Evolutionary conservation across 2,888 invertebrate species (phyloP).

Genomic region (Nephrotoma flavescens): DNA sequence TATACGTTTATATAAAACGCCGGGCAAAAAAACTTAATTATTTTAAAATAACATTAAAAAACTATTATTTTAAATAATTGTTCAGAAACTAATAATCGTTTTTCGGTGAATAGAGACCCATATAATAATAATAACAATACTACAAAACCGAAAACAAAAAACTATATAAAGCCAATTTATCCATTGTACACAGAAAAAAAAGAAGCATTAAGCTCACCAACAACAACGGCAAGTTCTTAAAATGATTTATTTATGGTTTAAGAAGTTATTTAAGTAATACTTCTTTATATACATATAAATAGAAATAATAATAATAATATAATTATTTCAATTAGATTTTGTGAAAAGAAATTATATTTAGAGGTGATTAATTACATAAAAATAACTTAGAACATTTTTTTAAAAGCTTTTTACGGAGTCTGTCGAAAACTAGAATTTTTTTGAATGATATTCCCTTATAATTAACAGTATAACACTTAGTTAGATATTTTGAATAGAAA

Average conservation of each 20-base stretch:
- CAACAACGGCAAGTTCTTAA: background rate
- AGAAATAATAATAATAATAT: background rate
- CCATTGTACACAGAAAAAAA: background rate
- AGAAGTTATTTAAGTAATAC: background rate
- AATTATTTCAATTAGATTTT: background rate
- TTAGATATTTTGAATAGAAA: background rate
- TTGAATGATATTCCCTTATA: background rate
- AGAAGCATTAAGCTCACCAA: background rate
- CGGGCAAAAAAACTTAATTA: background rate
- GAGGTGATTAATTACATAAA: background rate
- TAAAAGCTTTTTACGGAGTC: background rate
- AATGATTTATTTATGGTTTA: background rate
- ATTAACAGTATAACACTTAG: background rate
- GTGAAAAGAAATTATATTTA: background rate
- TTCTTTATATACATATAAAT: background rate
- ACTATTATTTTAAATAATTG: background rate
- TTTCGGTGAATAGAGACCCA: background rate
- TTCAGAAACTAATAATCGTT: background rate
- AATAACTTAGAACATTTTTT: background rate
- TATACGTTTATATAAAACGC: background rate
- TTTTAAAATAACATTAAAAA: background rate
- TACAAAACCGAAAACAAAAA: background rate
- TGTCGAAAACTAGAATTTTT: background rate
- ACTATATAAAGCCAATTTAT: background rate
- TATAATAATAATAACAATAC: background rate